Conservation (phyloP, 2,888 invertebrate genomes). For the Caenorhabditis drosophilae region DNA sequence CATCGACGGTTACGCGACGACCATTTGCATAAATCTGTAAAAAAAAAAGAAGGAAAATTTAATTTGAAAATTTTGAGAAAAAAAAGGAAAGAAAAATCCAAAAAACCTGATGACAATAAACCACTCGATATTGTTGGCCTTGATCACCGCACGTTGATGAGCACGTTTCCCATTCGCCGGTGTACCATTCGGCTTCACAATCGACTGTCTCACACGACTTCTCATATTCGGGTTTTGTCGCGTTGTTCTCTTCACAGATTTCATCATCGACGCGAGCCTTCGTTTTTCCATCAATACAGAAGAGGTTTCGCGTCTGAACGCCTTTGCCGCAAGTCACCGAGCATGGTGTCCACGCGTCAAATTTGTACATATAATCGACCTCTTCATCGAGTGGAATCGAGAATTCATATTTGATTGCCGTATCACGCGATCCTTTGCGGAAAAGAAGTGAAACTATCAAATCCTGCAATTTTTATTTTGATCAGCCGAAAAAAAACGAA, state of each 20-base stretch:
- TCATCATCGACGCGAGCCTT: conserved; percentile 78
- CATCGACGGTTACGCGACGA: conserved; percentile 78
- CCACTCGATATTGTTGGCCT: conserved; percentile 71
- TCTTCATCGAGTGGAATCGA: conserved; percentile 82
- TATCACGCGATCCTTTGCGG: conserved; percentile 77
- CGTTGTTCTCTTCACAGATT: conserved; percentile 79
- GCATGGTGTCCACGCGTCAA: conserved; percentile 81
- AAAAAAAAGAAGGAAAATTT: background rate
- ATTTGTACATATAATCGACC: conserved; percentile 81
- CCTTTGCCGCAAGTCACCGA: conserved; percentile 89
- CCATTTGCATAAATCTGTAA: conserved; percentile 77
- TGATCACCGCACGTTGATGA: conserved; percentile 83
- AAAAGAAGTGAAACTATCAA: conserved; percentile 75
- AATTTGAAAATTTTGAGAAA: background rate
- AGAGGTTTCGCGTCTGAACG: conserved; percentile 80
- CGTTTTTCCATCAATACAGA: conserved; percentile 80
- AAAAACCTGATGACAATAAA: conserved; percentile 77
- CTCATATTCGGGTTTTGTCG: conserved; percentile 77
- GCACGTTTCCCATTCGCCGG: conserved; percentile 82
- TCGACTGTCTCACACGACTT: conserved; percentile 65
- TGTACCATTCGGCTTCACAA: conserved; percentile 76
- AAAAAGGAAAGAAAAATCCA: background rate
- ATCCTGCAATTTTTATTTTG: no score
- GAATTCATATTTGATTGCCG: conserved; percentile 85
- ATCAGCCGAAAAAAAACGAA: no score